Conservation (phyloP, 2,113 vertebrate species). For the Charadrius vociferus region DNA sequence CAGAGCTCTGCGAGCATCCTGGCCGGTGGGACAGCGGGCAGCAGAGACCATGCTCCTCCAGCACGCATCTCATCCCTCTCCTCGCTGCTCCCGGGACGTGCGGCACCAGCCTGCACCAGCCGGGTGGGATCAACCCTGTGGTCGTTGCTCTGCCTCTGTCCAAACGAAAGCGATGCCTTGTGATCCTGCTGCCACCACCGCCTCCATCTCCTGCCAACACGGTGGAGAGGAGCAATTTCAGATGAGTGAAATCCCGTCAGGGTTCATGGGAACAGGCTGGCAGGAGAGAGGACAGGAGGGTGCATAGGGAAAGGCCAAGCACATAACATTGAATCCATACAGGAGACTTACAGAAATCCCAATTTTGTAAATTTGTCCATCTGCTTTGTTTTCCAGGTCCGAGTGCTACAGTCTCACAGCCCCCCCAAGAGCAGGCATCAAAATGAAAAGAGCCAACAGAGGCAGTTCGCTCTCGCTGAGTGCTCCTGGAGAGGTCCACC, state of each 20-base stretch:
- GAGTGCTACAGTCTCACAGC: rapidly evolving
- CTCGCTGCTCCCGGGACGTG: background rate
- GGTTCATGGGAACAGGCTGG: background rate
- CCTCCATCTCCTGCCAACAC: background rate
- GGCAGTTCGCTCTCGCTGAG: background rate
- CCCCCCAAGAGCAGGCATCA: background rate
- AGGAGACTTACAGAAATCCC: background rate
- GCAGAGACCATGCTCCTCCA: background rate
- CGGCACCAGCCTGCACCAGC: background rate
- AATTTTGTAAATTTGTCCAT: background rate
- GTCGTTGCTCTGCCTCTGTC: background rate
- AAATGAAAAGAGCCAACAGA: background rate
- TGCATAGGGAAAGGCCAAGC: rapidly evolving
- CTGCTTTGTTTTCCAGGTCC: background rate
- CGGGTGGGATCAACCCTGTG: background rate
- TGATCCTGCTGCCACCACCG: background rate
- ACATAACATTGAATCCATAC: rapidly evolving
- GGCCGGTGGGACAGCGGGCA: background rate
- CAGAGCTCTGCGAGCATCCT: too few relatives aligned
- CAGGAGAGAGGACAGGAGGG: background rate
- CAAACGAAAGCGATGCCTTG: too few relatives aligned
- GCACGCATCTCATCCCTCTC: rapidly evolving
- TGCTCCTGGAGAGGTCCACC: background rate
- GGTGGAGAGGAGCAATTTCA: background rate
- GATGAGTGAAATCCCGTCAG: background rate